Evolutionary conservation across 2,113 vertebrate genomes (phyloP).

Genomic region (Grammomys surdaster): DNA sequence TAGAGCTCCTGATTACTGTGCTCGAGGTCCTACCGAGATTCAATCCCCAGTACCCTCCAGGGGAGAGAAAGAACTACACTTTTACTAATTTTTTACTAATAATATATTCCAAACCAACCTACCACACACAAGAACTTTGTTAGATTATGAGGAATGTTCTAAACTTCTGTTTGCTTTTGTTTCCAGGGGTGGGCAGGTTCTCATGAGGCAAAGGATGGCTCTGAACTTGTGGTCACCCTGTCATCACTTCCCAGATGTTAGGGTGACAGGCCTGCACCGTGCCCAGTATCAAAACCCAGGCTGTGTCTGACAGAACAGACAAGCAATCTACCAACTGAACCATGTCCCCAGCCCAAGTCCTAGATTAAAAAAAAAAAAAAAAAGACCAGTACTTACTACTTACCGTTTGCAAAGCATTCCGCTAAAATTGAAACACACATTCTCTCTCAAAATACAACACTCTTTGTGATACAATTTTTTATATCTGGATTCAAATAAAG

Average conservation of each 20-base stretch:
- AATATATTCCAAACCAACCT: not conserved
- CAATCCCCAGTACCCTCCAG: not conserved
- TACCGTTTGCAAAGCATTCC: not conserved
- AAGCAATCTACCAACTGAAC: not conserved
- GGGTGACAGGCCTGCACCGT: not conserved
- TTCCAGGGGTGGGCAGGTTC: not conserved
- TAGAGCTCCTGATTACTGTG: too few species aligned
- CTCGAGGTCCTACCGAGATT: too few species aligned
- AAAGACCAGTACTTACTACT: not conserved
- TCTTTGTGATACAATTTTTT: not conserved
- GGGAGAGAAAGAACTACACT: not conserved
- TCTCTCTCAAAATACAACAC: conserved; percentile 52
- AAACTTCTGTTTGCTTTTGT: not conserved
- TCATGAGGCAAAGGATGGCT: not conserved
- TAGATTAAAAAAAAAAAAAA: not conserved
- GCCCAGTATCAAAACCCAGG: not conserved
- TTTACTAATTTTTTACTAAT: not conserved
- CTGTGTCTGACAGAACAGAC: not conserved
- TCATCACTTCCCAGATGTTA: not conserved
- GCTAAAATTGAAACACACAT: conserved; percentile 44
- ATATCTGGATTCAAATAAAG: conserved; percentile 8
- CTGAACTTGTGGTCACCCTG: not conserved
- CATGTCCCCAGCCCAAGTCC: not conserved
- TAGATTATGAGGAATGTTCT: not conserved
- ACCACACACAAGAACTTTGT: not conserved